phyloP scores from a whole-genome alignment of 2,888 invertebrate species.

The Strigamia maritima region DNA sequence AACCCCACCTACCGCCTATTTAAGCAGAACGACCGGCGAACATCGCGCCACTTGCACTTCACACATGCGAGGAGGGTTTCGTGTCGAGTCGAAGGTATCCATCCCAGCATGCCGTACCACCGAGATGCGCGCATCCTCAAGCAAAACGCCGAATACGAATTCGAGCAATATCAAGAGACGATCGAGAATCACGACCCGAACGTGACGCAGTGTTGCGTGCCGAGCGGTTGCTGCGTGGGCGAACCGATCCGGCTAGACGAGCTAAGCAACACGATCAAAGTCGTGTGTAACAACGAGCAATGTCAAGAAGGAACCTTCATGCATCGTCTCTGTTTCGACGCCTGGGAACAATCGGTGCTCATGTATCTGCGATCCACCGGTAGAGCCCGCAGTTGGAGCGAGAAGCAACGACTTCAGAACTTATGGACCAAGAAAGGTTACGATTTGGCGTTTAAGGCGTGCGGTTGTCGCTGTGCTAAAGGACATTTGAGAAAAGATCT shows the following conservation, averaged over 20 bases:
- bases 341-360: constrained; percentile 86
- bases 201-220: constrained; percentile 73
- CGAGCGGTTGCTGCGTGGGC: constrained; percentile 58
- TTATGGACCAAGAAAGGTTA: constrained; percentile 98
- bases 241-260: constrained; percentile 57
- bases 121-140: neutral
- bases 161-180: constrained; percentile 6
- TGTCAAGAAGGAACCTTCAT: constrained; percentile 85
- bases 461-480: constrained; percentile 87
- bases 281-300: constrained; percentile 90
- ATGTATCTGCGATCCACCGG: constrained; percentile 86
- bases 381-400: constrained; percentile 89
- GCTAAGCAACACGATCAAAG: constrained; percentile 76
- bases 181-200: constrained; percentile 54
- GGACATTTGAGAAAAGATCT: constrained; percentile 92
- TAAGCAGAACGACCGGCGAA: neutral
- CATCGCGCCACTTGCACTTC: neutral
- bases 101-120: constrained; percentile 35
- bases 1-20: neutral
- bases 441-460: constrained; percentile 91
- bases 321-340: constrained; percentile 93
- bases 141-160: neutral
- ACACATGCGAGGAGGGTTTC: neutral
- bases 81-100: neutral
- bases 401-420: constrained; percentile 88